Base-by-base conservation (phyloP, 1,140 invertebrate species). In the Araneus ventricosus region DNA sequence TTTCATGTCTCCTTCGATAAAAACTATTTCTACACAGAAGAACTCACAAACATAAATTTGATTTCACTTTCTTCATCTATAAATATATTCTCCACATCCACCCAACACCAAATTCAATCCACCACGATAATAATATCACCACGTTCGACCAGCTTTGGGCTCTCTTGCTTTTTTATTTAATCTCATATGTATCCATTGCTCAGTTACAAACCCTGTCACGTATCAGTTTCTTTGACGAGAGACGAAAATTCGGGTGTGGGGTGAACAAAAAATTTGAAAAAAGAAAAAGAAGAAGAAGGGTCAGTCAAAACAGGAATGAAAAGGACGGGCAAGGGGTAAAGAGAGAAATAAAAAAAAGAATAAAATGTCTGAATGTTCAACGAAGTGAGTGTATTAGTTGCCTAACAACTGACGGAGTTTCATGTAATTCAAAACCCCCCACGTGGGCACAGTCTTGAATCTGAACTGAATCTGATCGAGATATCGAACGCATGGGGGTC, bases 331-430 rank as follows among this genome's bases (percentile, higher is more conserved):
- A 45, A 87, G 59, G 85, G 85, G 59, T 87, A 87, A n/a, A 75
- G 24, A 27, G 63, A 88, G 59, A 30, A 67, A 45, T 24, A 57
- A 80, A 90, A n/a, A 84, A 84, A 63, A 10, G 37, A 17, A 67
- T 57, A 57, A 75, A 92, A 70, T 30, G 37, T 67, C 90, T 92
- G 82, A 86, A 92, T 92, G 90, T 86, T 92, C 80, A 92, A 86
- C 82, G 90, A 92, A 85, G 82, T 61, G 80, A 92, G 90, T 92
- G 84, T 92, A 92, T 92, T 92, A 92, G 90, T 92, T 92, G 80
- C 59, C 90, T 86, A 92, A 92, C 90, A 92, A 92, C 82, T 92
- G 90, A 27, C 61, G 20, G 80, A 75, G 90, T 39, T 86, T 92
- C 90, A 75, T 92, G 90, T 92, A 92, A 92, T 92, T 92, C 90